A percentile compares a stretch with the other conserved stretches of the same genome.
Conservation (phyloP, 2,888 invertebrate species). For the Clistopyga incitator region DNA sequence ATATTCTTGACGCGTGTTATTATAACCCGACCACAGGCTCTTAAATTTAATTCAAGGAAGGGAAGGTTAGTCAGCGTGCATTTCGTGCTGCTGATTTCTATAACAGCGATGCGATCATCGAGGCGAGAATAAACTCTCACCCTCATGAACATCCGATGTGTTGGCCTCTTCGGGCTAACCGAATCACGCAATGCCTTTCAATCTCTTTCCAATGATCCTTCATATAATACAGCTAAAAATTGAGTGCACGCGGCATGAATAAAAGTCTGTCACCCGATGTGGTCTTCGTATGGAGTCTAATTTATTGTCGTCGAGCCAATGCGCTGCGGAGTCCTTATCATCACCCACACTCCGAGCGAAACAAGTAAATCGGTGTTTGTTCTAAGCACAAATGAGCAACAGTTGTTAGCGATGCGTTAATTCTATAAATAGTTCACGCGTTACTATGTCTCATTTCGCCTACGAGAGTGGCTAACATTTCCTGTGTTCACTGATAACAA, state of each 20-base stretch:
- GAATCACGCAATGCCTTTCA: slow-evolving; percentile 49
- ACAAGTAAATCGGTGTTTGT: slow-evolving; percentile 48
- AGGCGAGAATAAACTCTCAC: slow-evolving; percentile 62
- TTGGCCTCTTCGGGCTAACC: slow-evolving; percentile 40
- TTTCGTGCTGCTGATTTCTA: slow-evolving; percentile 29
- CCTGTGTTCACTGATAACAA: not conserved
- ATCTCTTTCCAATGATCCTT: slow-evolving; percentile 28
- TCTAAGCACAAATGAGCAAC: slow-evolving; percentile 53
- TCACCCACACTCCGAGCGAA: slow-evolving; percentile 10
- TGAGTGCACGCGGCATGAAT: slow-evolving; percentile 1
- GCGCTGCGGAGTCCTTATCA: slow-evolving; percentile 49
- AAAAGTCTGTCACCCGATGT: not conserved
- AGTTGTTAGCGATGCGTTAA: slow-evolving; percentile 48
- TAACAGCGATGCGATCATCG: slow-evolving; percentile 64
- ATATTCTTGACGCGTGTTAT: no score
- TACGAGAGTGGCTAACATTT: slow-evolving; percentile 40
- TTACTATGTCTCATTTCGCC: slow-evolving; percentile 21
- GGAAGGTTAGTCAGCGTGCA: slow-evolving; percentile 16
- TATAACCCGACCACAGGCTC: not conserved
- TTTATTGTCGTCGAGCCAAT: slow-evolving; percentile 31
- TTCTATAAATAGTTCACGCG: slow-evolving; percentile 63
- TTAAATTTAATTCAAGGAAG: not conserved
- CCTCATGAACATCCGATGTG: slow-evolving; percentile 44
- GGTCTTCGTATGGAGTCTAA: slow-evolving; percentile 5
- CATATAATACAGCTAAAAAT: slow-evolving; percentile 22